Evolutionary conservation across 2,113 vertebrate genomes (phyloP).

Genomic region (Lepisosteus oculatus): DNA sequence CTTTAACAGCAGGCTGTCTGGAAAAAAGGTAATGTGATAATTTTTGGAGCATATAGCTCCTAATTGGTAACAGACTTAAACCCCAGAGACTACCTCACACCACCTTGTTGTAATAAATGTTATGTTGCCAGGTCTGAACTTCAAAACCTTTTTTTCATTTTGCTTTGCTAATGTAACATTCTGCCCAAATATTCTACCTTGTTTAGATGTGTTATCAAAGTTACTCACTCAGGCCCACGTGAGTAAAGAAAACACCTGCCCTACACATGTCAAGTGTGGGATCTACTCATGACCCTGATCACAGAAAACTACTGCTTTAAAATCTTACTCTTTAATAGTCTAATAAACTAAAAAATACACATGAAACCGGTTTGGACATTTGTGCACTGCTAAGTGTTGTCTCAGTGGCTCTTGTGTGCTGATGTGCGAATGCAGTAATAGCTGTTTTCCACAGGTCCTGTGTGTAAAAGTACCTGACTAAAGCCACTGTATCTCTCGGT

Average conservation of each 20-base stretch:
- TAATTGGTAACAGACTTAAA: constrained; percentile 9
- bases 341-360: too few relatives aligned
- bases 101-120: constrained; percentile 1
- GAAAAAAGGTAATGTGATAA: constrained; percentile 11
- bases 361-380: too few relatives aligned
- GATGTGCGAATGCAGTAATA: too few relatives aligned
- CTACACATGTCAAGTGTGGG: too few relatives aligned
- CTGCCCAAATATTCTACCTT: background rate
- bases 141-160: background rate
- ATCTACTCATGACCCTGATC: background rate
- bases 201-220: background rate
- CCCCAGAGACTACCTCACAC: background rate
- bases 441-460: too few relatives aligned
- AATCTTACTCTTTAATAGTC: too few relatives aligned
- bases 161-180: background rate
- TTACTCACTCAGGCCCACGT: background rate
- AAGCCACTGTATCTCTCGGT: too few relatives aligned
- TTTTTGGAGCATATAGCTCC: constrained; percentile 11
- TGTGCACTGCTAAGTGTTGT: too few relatives aligned
- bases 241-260: background rate
- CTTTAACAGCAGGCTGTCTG: constrained; percentile 11
- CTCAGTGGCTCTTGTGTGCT: too few relatives aligned
- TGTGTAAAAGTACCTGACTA: too few relatives aligned
- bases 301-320: too few relatives aligned
- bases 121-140: constrained; percentile 1